These are phyloP conservation scores for Cremastinae sp. DNA, from an alignment of 2,888 invertebrate species.

Conservation along the genomic window DNA sequence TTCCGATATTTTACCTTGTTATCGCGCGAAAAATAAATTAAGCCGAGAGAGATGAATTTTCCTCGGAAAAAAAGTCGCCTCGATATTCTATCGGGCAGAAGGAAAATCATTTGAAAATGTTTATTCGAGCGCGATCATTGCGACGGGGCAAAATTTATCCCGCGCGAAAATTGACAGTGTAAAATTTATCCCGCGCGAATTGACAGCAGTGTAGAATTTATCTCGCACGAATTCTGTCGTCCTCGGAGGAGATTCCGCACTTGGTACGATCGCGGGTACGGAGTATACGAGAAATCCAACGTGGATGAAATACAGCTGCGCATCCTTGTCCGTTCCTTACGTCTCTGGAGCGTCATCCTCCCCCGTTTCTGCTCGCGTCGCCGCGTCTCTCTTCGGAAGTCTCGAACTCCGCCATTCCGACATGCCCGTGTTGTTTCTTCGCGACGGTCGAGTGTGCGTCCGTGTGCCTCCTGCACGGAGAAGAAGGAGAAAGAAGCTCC, in stretches of 20 bases:
- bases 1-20: slow-evolving; percentile 25
- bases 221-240: slow-evolving; percentile 34
- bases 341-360: slow-evolving; percentile 51
- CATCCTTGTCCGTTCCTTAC: slow-evolving; percentile 49
- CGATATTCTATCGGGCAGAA: too few relatives aligned
- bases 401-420: slow-evolving; percentile 31
- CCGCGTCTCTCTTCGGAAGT: slow-evolving; percentile 32
- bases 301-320: slow-evolving; percentile 41
- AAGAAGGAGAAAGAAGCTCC: slow-evolving; percentile 25
- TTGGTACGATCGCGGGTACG: slow-evolving; percentile 23
- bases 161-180: too few relatives aligned
- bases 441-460: slow-evolving; percentile 31
- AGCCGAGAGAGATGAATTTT: too few relatives aligned
- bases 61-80: too few relatives aligned
- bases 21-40: slow-evolving; percentile 18
- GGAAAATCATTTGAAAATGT: too few relatives aligned
- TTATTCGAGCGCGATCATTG: too few relatives aligned
- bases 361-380: slow-evolving; percentile 26
- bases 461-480: slow-evolving; percentile 5
- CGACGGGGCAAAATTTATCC: too few relatives aligned
- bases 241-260: slow-evolving; percentile 40
- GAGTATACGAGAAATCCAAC: not conserved
- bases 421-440: slow-evolving; percentile 3
- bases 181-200: slow-evolving; percentile 20
- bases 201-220: slow-evolving; percentile 6